Evolutionary conservation across 1,140 invertebrate genomes (phyloP), one percentile per base, ranked within the genome.

Genomic region (Drosophila leontia): DNA sequence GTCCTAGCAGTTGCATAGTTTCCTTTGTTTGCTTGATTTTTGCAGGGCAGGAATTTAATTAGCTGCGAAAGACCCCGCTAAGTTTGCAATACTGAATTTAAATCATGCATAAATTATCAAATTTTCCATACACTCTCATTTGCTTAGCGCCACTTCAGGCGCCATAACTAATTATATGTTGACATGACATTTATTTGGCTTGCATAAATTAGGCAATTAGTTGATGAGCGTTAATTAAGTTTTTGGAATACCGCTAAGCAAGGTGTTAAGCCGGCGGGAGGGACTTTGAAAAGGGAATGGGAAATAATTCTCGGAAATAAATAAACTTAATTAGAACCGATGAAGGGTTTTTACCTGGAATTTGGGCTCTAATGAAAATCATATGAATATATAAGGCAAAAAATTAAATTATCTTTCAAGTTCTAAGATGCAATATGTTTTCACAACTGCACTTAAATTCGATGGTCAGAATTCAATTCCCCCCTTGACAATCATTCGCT

Each of bases 161-260:
- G 77, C 72, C 64, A 77, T 68, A 80, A 80, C 80, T 87, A 87
- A 87, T 88, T 88, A 83, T 87, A 75, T 88, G 84, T 78, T 80
- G 84, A 87, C 84, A 75, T 88, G 84, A 75, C 84, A 88, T 88
- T 87, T 84, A 87, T 87, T 87, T 87, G 84, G 78, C 74, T 80
- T 87, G 84, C 84, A 87, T 87, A 87, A 88, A 88, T 87, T 87
- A 87, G 77, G 64, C 84, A 87, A 87, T 87, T 87, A 87, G 84
- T 88, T 69, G 80, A 78, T 59, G 75, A 65, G 58, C 80, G 77
- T 57, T 78, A 83, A 87, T 88, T 64, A 87, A 87, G 80, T 87
- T 84, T 58, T 63, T 68, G 47, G 60, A 37, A 47, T 65, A 53
- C 26, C 51, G 41, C 53, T 51, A 53, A 12, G 44, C 19, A 29